Evolutionary conservation across 2,888 invertebrate genomes (phyloP), one percentile per base, ranked within the genome.

Genomic region (Scelioninae gen. 2): DNA sequence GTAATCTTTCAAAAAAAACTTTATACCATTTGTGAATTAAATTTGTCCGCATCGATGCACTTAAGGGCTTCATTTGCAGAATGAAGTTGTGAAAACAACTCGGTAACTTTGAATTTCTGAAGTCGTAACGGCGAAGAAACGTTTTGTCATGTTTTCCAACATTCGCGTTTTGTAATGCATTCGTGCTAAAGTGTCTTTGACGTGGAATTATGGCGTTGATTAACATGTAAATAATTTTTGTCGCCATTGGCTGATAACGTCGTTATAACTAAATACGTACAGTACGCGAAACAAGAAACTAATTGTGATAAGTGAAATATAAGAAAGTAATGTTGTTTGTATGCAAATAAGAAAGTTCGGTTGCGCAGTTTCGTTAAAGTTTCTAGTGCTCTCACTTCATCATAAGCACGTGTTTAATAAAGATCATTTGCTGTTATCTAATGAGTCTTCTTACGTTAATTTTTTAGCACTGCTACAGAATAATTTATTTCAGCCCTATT

Each of bases 291-390:
- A 16, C 53, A 55, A 41, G 55, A 55, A 55, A 55, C 19, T 55
- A 55, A 41, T 41, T 55, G 41, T 41, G 41, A 55, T 35, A 35
- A 55, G 16, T 22, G 25, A 55, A 55, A 28, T 55, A 55, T 41
- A 55, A 41, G 55, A 28, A 55, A 55, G 9, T 55, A 39, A 55
- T 55, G 55, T 13, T 55, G 55, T 55, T 55, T 55, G 55, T 55
- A 55, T 55, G 55, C 55, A 39, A 55, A 55, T 55, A 39, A 11
- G 28, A 25, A 55, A 55, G 55, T 55, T 55, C 25, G 41, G 16
- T 11, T 22, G 2, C 18, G 6, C 9, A 39, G 41, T 55, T 55
- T 25, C 39, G 28, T 55, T 55, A 39, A 39, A 55, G 41, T 55
- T 55, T 16, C 16, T 10, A 41, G 11, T 22, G 37, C 31, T 16